Percentiles rank a stretch among this genome's conserved stretches.
Evolutionary conservation across 2,797 vertebrate genomes (phyloP).

Genomic region (Tiaroga cobitis): DNA sequence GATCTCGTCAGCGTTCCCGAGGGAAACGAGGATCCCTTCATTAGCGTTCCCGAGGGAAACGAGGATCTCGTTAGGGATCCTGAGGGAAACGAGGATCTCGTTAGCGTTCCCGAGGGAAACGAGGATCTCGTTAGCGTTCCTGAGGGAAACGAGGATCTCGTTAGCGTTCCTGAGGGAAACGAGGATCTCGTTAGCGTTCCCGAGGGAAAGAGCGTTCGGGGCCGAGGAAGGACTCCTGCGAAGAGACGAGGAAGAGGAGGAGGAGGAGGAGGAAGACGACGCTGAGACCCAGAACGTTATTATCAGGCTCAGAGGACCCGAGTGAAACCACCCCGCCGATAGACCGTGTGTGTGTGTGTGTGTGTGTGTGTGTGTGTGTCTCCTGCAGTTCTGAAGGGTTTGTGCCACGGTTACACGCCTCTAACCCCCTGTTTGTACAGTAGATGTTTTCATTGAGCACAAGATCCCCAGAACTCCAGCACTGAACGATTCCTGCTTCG

Average conservation of each 20-base stretch:
- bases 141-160: slow-evolving; percentile 68
- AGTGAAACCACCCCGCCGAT: slow-evolving; percentile 25
- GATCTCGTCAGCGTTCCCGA: slow-evolving; percentile 43
- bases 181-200: slow-evolving; percentile 53
- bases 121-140: not conserved
- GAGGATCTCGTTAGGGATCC: not conserved
- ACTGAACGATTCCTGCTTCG: not conserved
- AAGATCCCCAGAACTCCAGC: not conserved
- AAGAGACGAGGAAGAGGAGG: slow-evolving; percentile 73
- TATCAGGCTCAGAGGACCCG: slow-evolving; percentile 23
- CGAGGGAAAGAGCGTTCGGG: slow-evolving; percentile 47
- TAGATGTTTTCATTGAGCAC: not conserved
- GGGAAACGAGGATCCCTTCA: slow-evolving; percentile 64
- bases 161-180: slow-evolving; percentile 62
- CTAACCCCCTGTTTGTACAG: not conserved
- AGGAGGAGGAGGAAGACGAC: slow-evolving; percentile 52
- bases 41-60: slow-evolving; percentile 30
- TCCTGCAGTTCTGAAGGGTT: not conserved
- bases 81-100: slow-evolving; percentile 68
- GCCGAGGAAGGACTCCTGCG: slow-evolving; percentile 62
- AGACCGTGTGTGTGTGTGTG: not conserved
- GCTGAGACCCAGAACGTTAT: slow-evolving; percentile 57
- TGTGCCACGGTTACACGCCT: slow-evolving; percentile 7
- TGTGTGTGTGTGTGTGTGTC: not conserved
- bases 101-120: slow-evolving; percentile 22